These are phyloP conservation scores for Ornithoptera alexandrae DNA, from an alignment of 2,888 invertebrate genomes.

Conservation along the genomic window DNA sequence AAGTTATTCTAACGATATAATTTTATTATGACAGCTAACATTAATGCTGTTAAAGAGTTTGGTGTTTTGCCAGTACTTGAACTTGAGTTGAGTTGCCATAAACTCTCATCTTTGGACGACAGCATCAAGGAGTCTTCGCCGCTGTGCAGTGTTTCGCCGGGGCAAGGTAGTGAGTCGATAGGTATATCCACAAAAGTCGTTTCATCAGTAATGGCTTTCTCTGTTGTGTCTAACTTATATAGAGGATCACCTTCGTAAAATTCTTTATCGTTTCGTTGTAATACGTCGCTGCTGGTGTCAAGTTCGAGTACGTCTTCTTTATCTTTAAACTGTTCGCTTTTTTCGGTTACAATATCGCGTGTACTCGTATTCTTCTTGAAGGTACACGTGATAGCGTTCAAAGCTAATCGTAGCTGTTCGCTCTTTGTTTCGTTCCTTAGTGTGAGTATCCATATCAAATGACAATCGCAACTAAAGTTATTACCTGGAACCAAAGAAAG, in stretches of 20 bases:
- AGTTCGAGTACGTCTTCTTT: constrained; percentile 48
- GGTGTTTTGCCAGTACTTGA: constrained; percentile 35
- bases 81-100: constrained; percentile 58
- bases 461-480: constrained; percentile 89
- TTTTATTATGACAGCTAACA: constrained; percentile 38
- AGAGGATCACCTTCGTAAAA: constrained; percentile 48
- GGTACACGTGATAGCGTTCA: constrained; percentile 85
- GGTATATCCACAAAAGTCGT: constrained; percentile 56
- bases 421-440: constrained; percentile 87
- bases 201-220: constrained; percentile 52
- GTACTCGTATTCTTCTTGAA: constrained; percentile 38
- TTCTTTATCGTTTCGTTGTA: constrained; percentile 53
- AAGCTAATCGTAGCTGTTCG: constrained; percentile 81
- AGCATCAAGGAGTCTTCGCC: constrained; percentile 71
- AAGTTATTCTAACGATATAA: constrained; percentile 11
- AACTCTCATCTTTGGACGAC: constrained; percentile 67
- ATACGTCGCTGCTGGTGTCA: constrained; percentile 44
- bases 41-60: constrained; percentile 46
- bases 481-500: constrained; percentile 81
- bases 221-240: constrained; percentile 55
- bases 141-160: constrained; percentile 53
- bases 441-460: constrained; percentile 87
- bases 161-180: constrained; percentile 57
- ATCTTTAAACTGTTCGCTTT: constrained; percentile 29
- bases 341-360: constrained; percentile 37